Percentiles rank a stretch among this genome's conserved stretches.
phyloP scores from a whole-genome alignment of 2,797 vertebrate species.

The Nothura maculosa region DNA sequence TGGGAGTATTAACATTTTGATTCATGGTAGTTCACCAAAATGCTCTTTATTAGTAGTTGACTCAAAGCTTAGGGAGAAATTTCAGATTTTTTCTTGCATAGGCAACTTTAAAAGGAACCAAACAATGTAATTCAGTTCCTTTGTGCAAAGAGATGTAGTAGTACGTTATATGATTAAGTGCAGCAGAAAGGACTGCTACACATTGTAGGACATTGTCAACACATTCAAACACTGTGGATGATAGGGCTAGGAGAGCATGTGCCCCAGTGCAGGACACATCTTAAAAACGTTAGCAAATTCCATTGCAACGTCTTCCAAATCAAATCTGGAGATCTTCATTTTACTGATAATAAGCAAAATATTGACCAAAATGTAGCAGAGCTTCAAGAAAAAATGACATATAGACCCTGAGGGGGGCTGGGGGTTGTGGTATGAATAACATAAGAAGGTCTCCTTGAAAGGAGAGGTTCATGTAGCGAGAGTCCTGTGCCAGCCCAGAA shows the following conservation, averaged over 20 bases:
- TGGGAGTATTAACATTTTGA: not conserved
- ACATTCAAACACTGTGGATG: not conserved
- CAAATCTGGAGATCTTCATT: not conserved
- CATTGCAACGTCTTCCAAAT: not conserved
- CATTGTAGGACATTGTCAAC: not conserved
- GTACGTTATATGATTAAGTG: no score
- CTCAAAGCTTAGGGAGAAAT: not conserved
- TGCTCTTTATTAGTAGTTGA: not conserved
- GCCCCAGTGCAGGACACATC: accelerated
- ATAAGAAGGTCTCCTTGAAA: not conserved
- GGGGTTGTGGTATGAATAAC: not conserved
- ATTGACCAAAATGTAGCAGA: not conserved
- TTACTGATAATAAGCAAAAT: not conserved
- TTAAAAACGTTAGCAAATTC: not conserved
- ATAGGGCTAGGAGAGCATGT: not conserved
- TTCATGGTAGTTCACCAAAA: not conserved
- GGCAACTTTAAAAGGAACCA: not conserved
- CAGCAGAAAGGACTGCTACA: not conserved
- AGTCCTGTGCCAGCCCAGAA: not conserved
- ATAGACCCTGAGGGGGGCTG: not conserved
- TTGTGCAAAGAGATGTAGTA: not conserved
- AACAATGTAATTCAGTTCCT: not conserved
- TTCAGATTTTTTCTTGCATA: not conserved
- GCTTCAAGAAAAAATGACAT: not conserved
- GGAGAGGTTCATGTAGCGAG: not conserved